Evolutionary conservation across 2,113 vertebrate genomes (phyloP).

Genomic region (Hyaena hyaena): DNA sequence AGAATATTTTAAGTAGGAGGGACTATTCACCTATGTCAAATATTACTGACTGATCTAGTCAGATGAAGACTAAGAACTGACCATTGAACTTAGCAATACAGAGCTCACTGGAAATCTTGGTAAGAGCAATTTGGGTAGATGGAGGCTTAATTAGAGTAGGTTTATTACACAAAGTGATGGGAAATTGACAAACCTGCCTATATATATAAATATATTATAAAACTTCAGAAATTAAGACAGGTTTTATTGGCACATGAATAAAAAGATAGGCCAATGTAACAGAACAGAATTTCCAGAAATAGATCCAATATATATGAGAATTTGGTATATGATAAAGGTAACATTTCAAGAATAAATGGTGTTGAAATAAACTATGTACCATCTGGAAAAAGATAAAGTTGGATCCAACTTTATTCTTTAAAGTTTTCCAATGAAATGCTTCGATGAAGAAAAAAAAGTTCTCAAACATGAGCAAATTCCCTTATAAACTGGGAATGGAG

Average conservation of each 20-base stretch:
- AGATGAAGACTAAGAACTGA: not conserved
- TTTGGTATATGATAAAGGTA: constrained; percentile 72
- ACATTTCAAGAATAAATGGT: constrained; percentile 72
- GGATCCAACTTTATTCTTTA: constrained; percentile 48
- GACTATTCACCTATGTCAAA: not conserved
- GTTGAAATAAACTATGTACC: constrained; percentile 67
- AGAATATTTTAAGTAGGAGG: not conserved
- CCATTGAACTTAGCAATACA: not conserved
- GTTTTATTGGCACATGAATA: constrained; percentile 48
- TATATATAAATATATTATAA: not conserved
- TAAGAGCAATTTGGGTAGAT: not conserved
- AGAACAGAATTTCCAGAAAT: constrained; percentile 71
- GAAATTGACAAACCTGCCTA: not conserved
- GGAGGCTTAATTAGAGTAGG: not conserved
- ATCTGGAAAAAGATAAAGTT: constrained; percentile 75
- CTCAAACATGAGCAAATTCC: not conserved
- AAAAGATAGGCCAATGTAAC: constrained; percentile 38
- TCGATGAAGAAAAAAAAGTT: constrained; percentile 31
- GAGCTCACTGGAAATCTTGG: not conserved
- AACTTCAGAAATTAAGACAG: constrained; percentile 38
- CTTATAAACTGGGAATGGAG: not conserved
- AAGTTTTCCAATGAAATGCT: constrained; percentile 67
- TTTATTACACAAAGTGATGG: not conserved
- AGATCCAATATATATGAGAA: constrained; percentile 61
- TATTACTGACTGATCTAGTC: not conserved